Evolutionary conservation across 2,888 invertebrate genomes (phyloP), one percentile per base, ranked within the genome.

Genomic region (Pseudolycoriella hygida): DNA sequence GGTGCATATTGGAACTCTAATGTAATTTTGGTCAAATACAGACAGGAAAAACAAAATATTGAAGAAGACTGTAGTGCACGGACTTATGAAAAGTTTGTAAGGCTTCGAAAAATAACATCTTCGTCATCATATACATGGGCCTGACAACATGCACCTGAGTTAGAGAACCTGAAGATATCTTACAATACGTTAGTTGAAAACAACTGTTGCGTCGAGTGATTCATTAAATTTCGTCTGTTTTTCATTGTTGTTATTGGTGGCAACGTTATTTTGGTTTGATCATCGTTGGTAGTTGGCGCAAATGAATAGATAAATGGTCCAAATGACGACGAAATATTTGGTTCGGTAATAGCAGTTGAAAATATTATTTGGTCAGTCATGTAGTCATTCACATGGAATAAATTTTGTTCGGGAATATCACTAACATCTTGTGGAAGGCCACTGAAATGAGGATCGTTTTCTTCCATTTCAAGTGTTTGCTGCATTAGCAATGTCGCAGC

Each of bases 381-480:
- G n/a, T 12, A 14, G 14, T 39, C 30, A 5, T 20, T 38, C 1
- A 17, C 11, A 17, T 39, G 11, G 11, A 6, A 39, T 6, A 15
- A 3, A 14, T 11, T 11, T 15, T 15, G 10, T 17, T 39, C 17
- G 18, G 44, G 25, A 44, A n/a, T 10, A 12, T 38, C 39, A 12
- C 17, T 14, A 17, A 20, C 12, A 38, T 44, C 39, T 4, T 34
- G 37, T 44, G 38, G 34, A n/a, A 44, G 19, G 12, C 12, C 5
- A 8, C 30, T 44, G 5, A 20, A 34, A 15, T 15, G 37, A 17
- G 25, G 37, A 20, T 37, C 25, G 2, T 46, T 42, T 25, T 64
- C 64, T 45, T 64, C 64, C 60, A 64, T 60, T 50, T 64, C 64
- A 8, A 64, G 53, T 1, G 64, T 64, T 51, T 64, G 64, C 43